Evolutionary conservation across 2,888 invertebrate species (phyloP), one percentile per base, ranked within the genome.

Genomic region (Aphidoletes aphidimyza): DNA sequence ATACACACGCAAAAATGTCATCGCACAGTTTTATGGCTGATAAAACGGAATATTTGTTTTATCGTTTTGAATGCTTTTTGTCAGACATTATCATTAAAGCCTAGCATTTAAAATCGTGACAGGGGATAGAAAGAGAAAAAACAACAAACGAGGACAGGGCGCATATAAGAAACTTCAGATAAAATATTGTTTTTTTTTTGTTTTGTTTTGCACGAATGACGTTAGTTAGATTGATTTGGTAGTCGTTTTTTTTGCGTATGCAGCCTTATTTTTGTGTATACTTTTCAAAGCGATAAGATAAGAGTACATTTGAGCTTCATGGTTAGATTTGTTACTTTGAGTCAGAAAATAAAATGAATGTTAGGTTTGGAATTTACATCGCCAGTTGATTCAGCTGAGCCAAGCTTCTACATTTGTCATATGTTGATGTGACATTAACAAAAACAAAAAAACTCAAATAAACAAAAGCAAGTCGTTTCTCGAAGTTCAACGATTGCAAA

Each of bases 171-270:
- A 14, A 42, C 5, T 69, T 14, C 69, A 69, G 69, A 69, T 69
- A 69, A 69, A 69, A 69, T 30, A 47, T 2, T 11, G 30, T 30
- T 30, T 69, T 69, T 11, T 69, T 30, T 69, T 2, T 11, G 30
- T 30, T 30, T 69, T 69, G 30, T 69, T 30, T 69, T 14, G 69
- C 14, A 1, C 69, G 69, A 69, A 69, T 69, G 69, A 69, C 69
- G 69, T 69, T 69, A 69, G 69, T 69, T 69, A 30, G 69, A 69
- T 69, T 69, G 69, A 69, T 69, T 69, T 69, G 30, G 30, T 69
- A 9, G 6, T 69, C 69, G 14, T 69, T 69, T 69, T 30, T n/a
- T n/a, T 11, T 69, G n/a, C 2, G 54, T 54, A 22, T 69, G 69
- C 34, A 69, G 8, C 30, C 69, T 30, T 69, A 30, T 30, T 69